Base-by-base conservation (phyloP, 2,888 invertebrate species). In the Linyphia triangularis region DNA sequence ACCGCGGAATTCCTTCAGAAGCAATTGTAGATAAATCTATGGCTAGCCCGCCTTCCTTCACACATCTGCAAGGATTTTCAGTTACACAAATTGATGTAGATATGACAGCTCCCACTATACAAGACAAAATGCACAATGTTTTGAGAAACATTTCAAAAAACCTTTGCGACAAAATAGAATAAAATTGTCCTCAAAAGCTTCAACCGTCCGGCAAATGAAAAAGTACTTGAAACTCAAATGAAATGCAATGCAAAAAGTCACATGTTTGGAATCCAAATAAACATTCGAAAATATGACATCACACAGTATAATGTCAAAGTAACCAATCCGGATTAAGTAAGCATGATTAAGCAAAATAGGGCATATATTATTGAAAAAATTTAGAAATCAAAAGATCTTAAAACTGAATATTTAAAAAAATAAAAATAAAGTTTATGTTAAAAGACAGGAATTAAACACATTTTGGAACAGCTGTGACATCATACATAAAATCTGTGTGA, bases 11-110 rank as follows among this genome's bases (percentile, higher is more conserved):
- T 16, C 26, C 26, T 7, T 28, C 19, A 9, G 19, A n/a, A 19
- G 78, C 85, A 13, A 79, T 57, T 26, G 70, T 19, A 28, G 78
- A 63, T 72, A 85, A 79, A 43, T 85, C 85, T 51, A 85, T 51
- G 13, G 30, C 30, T 51, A 22, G 5, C 7, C 59, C 78, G 4
- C 24, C 19, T 4, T 26, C 37, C 16, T 63, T 9, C 51, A 65
- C 61, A 61, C 85, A 85, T 72, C 43, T 63, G 33, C 85, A 85
- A 43, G 85, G 79, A 24, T 16, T 63, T 26, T 70, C 13, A 26
- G 40, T 10, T 10, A 24, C n/a, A 63, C 85, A 85, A 7, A 70
- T 4, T 5, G 24, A 7, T 7, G 51, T 26, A 37, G 51, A 84
- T 16, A 57, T 4, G 3, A 26, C n/a, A 37, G 24, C 4, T 43